phyloP scores from a whole-genome alignment of 2,797 vertebrate species.

The Capromys pilorides region DNA sequence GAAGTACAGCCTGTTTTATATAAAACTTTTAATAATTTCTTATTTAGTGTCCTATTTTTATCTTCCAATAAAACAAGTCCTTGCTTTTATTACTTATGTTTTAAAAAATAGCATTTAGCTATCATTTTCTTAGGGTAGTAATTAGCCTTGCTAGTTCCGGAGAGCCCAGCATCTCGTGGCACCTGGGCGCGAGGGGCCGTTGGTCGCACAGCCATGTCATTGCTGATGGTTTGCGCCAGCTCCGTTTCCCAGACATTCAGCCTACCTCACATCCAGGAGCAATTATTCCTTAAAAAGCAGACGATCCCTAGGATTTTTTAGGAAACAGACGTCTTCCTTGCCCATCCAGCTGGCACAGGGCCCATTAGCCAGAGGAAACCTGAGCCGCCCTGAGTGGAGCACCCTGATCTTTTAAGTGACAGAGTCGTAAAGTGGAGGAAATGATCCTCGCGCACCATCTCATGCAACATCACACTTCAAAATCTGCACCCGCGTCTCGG shows the following conservation, averaged over 20 bases:
- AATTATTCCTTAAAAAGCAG: constrained; percentile 73
- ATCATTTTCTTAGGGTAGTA: neutral
- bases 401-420: constrained; percentile 73
- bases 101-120: neutral
- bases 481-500: constrained; percentile 83
- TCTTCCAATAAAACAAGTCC: neutral
- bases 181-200: constrained; percentile 75
- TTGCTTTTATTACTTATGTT: neutral
- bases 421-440: constrained; percentile 80
- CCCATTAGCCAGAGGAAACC: constrained; percentile 81
- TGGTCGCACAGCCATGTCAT: constrained; percentile 87
- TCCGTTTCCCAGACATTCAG: constrained; percentile 68
- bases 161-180: neutral
- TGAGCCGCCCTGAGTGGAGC: constrained; percentile 61
- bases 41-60: neutral
- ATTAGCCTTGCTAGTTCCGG: neutral
- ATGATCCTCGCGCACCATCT: constrained; percentile 83
- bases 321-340: constrained; percentile 76
- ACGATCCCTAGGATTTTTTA: constrained; percentile 76
- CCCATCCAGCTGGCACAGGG: constrained; percentile 82
- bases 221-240: constrained; percentile 82
- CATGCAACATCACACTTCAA: constrained; percentile 86
- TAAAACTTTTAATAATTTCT: neutral
- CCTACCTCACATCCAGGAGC: constrained; percentile 46
- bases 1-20: neutral